Evolutionary conservation across 2,888 invertebrate genomes (phyloP).

Genomic region (Eupsilia transversa): DNA sequence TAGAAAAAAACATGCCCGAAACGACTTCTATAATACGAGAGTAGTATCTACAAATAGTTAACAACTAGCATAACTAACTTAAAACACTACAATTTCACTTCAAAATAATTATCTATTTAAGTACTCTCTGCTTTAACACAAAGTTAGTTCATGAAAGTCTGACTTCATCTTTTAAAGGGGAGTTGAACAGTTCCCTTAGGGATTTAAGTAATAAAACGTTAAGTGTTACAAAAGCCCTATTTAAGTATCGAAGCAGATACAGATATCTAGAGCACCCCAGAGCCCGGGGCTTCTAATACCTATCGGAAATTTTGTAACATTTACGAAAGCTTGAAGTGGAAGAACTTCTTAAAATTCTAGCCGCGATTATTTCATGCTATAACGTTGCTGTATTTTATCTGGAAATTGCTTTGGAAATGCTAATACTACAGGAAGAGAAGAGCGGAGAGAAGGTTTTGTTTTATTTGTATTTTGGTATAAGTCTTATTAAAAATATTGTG

Average conservation of each 20-base stretch:
- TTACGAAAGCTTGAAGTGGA: slow-evolving; percentile 31
- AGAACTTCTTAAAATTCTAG: slow-evolving; percentile 10
- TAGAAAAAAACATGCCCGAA: neutral
- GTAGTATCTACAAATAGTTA: neutral
- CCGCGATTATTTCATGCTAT: neutral
- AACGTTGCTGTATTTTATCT: neutral
- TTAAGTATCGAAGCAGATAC: slow-evolving; percentile 43
- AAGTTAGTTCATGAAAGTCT: slow-evolving; percentile 26
- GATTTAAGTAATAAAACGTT: slow-evolving; percentile 45
- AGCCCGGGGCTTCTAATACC: slow-evolving; percentile 24
- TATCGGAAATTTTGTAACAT: slow-evolving; percentile 27
- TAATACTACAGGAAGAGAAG: neutral
- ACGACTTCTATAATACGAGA: no score
- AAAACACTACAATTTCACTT: neutral
- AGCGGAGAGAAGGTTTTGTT: neutral
- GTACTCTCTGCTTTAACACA: neutral
- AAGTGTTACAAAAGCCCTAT: slow-evolving; percentile 28
- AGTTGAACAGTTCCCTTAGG: slow-evolving; percentile 30
- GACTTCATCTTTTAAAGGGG: slow-evolving; percentile 23
- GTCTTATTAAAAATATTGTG: neutral
- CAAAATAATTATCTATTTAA: neutral
- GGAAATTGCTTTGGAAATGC: neutral
- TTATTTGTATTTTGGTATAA: neutral
- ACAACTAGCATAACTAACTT: neutral
- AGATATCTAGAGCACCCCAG: slow-evolving; percentile 36